These are phyloP conservation scores for Bombus pascuorum DNA, from an alignment of 1,140 invertebrate species.

Conservation along the genomic window DNA sequence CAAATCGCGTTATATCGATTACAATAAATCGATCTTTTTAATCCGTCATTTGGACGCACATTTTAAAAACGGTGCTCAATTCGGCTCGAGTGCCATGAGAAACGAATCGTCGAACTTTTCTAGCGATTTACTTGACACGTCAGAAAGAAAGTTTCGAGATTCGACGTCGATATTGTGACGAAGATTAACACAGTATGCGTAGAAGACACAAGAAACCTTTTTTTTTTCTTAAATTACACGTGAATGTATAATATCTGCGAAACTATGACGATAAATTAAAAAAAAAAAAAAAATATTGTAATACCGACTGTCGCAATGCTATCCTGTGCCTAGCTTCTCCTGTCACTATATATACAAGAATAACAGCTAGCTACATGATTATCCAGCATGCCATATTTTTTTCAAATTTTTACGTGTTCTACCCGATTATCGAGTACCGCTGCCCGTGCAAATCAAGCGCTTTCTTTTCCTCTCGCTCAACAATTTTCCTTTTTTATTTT, in stretches of 20 bases:
- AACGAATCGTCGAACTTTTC: constrained; percentile 17
- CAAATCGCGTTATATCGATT: neutral
- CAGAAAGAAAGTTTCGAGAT: neutral
- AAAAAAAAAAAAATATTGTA: constrained; percentile 23
- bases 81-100: neutral
- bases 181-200: neutral
- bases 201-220: neutral
- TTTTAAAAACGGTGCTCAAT: constrained; percentile 20
- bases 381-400: constrained; percentile 77
- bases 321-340: constrained; percentile 83
- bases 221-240: constrained; percentile 60
- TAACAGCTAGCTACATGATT: constrained; percentile 82
- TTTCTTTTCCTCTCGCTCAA: constrained; percentile 23
- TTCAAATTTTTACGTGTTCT: constrained; percentile 58
- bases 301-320: constrained; percentile 77
- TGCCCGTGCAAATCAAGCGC: constrained; percentile 41
- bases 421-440: constrained; percentile 48
- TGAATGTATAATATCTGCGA: constrained; percentile 66
- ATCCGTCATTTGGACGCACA: neutral
- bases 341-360: constrained; percentile 80
- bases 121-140: neutral
- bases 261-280: constrained; percentile 17
- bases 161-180: constrained; percentile 29
- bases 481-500: neutral
- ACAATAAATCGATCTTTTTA: neutral